Conservation (phyloP, 2,888 invertebrate genomes). For the Lymantria monacha region DNA sequence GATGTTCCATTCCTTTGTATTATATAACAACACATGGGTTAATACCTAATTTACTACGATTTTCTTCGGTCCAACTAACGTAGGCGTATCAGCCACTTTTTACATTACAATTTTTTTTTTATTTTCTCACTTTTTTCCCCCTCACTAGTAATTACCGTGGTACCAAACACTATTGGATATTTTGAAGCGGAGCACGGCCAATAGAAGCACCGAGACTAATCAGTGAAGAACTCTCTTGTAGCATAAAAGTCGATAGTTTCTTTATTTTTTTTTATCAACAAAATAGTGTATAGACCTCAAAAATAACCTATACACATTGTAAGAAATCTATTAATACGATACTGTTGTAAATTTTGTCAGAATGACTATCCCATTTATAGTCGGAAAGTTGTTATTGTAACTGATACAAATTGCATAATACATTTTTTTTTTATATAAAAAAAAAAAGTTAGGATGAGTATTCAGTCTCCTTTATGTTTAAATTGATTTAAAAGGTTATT, state of each 20-base stretch:
- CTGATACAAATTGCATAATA: conserved; percentile 39
- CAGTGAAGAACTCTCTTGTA: conserved; percentile 51
- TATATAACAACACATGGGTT: conserved; percentile 40
- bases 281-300: conserved; percentile 37
- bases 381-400: conserved; percentile 32
- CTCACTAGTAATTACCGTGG: conserved; percentile 56
- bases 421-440: conserved; percentile 14
- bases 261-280: conserved; percentile 45
- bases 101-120: conserved; percentile 34
- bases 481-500: conserved; percentile 40
- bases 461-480: conserved; percentile 28
- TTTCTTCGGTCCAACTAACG: conserved; percentile 58
- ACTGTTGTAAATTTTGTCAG: conserved; percentile 28
- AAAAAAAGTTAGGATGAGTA: conserved; percentile 23
- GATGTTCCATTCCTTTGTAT: conserved; percentile 25
- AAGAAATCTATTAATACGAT: conserved; percentile 51
- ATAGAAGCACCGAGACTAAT: conserved; percentile 50
- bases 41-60: conserved; percentile 63
- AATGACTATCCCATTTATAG: conserved; percentile 36
- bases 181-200: conserved; percentile 30
- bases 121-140: conserved; percentile 46
- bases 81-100: conserved; percentile 37
- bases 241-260: conserved; percentile 49
- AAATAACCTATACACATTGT: conserved; percentile 61
- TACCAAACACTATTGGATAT: conserved; percentile 56